Evolutionary conservation across 2,797 vertebrate genomes (phyloP), one percentile per base, ranked within the genome.

Genomic region (Darevskia nairensis): DNA sequence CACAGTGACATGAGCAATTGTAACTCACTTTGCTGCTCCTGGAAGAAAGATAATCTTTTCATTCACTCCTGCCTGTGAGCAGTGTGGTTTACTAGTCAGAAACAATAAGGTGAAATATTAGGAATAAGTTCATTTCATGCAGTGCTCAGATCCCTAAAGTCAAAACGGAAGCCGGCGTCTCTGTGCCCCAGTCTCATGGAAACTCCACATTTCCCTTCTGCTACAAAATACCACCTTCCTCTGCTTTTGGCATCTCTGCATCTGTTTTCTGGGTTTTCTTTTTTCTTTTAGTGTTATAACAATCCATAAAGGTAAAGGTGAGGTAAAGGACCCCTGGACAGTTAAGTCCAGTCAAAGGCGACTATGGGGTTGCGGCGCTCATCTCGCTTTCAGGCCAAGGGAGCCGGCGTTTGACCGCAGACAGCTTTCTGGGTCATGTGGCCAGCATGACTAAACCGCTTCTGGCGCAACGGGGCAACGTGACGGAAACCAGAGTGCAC

Each of bases 1-100:
- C 21, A 35, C 89, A 95, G 93, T 94, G 93, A 94, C 84, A 88
- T 75, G 6, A 91, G 90, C 87, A 93, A 96, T 93, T 94, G 90
- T 94, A 93, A 80, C 88, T 91, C 85, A 32, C 61, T 85, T 93
- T 92, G 86, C 90, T 93, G 91, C 93, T 88, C 90, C 86, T 2
- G 1, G 89, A 1, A 4, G 86, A 90, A 90, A n/a, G 59, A 91
- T 50, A 50, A 83, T 81, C 83, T 78, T 95, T 94, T 89, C 82
- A 79, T 84, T 79, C 82, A 88, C 6, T 79, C 66, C 64, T 89
- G 91, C 93, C 69, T 8, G 88, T 9, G 84, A 93, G 90, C 85
- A 91, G 90, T 89, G 91, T 91, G 93, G 95, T 95, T 94, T 95
- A 93, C 92, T 91, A 91, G 92, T 92, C 91, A 88, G 90, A 79